Evolutionary conservation across 2,113 vertebrate genomes (phyloP), one percentile per base, ranked within the genome.

Genomic region (Nettapus auritus): DNA sequence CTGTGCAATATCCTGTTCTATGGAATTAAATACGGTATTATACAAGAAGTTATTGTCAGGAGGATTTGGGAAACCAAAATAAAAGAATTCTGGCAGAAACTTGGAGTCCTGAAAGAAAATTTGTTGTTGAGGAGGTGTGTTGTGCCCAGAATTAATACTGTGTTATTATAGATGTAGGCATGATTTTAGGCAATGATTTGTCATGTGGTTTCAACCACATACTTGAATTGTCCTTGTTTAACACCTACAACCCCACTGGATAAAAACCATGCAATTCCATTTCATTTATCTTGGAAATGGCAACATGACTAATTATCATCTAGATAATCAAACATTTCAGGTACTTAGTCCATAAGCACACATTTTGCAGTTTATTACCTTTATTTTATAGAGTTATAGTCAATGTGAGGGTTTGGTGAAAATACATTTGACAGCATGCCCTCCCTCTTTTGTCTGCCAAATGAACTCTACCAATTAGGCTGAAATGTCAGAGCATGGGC

Each of bases 221-320:
- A 53, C 42, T 70, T 42, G 55, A 79, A 62, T 75, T 78, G 94
- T 87, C 85, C 59, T 33, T 56, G 23, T 91, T 94, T 89, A 62
- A 40, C 25, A 22, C 73, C 22, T 73, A 74, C 16, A 64, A 28
- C 6, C 9, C 7, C 42, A 22, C 36, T 38, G 3, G n/a, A 21
- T 82, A 46, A 80, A 48, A 18, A 74, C 4, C 14, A 2, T 70
- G 28, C 34, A 5, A 31, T 66, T 76, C 8, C 26, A 10, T 93
- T 90, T 83, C 20, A 44, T 84, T 94, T 64, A 87, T 80, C 88
- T 76, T 79, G 62, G 71, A 97, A 97, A 93, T 88, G 50, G 85
- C 63, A 96, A 50, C 74, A 28, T 86, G 55, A 84, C 96, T 96
- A 96, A 96, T 97, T 97, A 93, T 97, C 56, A 53, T 53, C 53